These are phyloP conservation scores for Pissodes strobi DNA, from an alignment of 1,140 invertebrate genomes.

Conservation along the genomic window DNA sequence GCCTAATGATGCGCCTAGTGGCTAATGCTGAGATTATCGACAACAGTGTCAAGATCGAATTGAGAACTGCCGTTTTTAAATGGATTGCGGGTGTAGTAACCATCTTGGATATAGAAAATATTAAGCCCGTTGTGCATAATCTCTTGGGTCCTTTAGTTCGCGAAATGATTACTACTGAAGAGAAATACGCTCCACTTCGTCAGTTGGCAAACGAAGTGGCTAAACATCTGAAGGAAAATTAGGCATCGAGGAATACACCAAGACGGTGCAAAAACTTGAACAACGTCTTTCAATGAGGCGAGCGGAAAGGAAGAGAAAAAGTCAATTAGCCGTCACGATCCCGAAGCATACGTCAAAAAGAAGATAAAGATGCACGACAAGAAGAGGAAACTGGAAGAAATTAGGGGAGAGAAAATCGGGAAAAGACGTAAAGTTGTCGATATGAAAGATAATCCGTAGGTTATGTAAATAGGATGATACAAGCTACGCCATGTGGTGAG, in stretches of 20 bases:
- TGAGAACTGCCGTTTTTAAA: conserved; percentile 72
- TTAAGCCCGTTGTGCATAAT: conserved; percentile 61
- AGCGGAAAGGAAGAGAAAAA: conserved; percentile 69
- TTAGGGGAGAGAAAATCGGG: conserved; percentile 55
- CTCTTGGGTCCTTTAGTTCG: conserved; percentile 70
- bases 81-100: conserved; percentile 71
- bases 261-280: conserved; percentile 62
- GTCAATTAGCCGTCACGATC: conserved; percentile 75
- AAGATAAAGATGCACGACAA: conserved; percentile 76
- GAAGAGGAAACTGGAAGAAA: conserved; percentile 67
- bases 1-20: conserved; percentile 69
- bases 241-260: conserved; percentile 67
- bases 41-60: conserved; percentile 60
- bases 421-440: conserved; percentile 46
- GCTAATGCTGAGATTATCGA: conserved; percentile 74
- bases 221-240: conserved; percentile 69
- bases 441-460: conserved; percentile 43
- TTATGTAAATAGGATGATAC: conserved; percentile 38
- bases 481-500: too few relatives aligned
- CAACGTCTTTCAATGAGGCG: conserved; percentile 64
- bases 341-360: conserved; percentile 74
- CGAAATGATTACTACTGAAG: conserved; percentile 66
- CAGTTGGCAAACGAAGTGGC: conserved; percentile 69
- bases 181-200: conserved; percentile 60
- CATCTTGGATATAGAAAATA: conserved; percentile 60